phyloP scores from a whole-genome alignment of 2,888 invertebrate genomes.

The Tiliacea citrago region DNA sequence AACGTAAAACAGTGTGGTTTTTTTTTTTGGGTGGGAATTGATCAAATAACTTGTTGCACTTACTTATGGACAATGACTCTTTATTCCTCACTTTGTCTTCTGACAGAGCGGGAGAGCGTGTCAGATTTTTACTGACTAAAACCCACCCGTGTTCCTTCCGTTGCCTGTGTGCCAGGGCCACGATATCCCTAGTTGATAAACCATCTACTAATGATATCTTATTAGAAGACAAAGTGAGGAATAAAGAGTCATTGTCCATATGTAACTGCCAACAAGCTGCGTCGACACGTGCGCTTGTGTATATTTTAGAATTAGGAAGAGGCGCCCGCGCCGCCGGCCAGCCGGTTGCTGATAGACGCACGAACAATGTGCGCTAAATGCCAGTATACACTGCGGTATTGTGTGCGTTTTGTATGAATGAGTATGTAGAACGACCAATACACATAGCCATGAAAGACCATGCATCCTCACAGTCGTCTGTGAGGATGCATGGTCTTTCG shows the following conservation, averaged over 20 bases:
- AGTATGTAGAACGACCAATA: conserved; percentile 17
- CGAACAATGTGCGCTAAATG: conserved; percentile 63
- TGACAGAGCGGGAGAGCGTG: too few species aligned
- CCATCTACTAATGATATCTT: conserved; percentile 8
- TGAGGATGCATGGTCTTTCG: too few species aligned
- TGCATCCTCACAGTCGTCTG: neutral
- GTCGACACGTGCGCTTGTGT: conserved; percentile 69
- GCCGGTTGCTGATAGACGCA: conserved; percentile 69
- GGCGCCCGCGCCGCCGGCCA: conserved; percentile 63
- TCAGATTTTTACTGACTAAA: too few species aligned
- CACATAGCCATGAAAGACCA: too few species aligned
- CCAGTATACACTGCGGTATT: conserved; percentile 35
- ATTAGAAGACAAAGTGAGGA: conserved; percentile 60
- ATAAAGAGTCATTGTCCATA: conserved; percentile 64
- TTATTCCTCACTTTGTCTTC: too few species aligned
- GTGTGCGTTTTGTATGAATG: neutral
- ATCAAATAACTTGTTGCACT: too few species aligned
- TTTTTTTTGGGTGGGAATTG: too few species aligned
- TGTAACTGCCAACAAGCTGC: conserved; percentile 59
- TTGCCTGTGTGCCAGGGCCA: too few species aligned
- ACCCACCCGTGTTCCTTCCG: too few species aligned
- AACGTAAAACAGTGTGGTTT: conserved; percentile 10
- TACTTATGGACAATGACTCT: too few species aligned
- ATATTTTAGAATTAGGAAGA: conserved; percentile 75
- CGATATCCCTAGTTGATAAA: conserved; percentile 19